phyloP scores from a whole-genome alignment of 2,113 vertebrate species.

The Chlorodrepanis virens region DNA sequence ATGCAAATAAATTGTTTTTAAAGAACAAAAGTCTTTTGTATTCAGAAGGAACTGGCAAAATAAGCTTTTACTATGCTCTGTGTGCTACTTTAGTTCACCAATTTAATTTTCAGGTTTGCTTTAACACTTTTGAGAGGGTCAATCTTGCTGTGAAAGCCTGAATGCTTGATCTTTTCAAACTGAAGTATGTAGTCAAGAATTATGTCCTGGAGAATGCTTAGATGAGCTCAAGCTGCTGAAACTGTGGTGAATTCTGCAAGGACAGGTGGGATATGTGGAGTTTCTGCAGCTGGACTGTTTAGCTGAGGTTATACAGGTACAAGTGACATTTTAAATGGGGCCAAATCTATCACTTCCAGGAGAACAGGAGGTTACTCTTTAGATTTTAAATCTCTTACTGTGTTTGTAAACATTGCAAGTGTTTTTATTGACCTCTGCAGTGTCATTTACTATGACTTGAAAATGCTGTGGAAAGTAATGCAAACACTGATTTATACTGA shows the following conservation, averaged over 20 bases:
- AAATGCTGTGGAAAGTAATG: background rate
- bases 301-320: background rate
- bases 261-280: accelerated
- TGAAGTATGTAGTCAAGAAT: background rate
- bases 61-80: background rate
- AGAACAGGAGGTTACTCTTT: background rate
- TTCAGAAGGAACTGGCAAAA: background rate
- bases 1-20: background rate
- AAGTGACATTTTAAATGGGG: background rate
- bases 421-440: background rate
- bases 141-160: background rate
- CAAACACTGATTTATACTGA: background rate
- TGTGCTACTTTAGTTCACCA: background rate
- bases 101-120: background rate
- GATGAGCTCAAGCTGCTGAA: background rate
- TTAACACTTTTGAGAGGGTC: background rate
- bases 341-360: background rate
- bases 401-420: background rate
- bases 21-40: background rate
- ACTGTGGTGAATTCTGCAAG: background rate
- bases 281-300: background rate
- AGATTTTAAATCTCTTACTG: background rate
- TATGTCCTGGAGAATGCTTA: background rate
- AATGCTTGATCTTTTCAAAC: background rate
- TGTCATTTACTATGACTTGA: background rate